Percentiles rank a stretch among this genome's conserved stretches.
Evolutionary conservation across 1,140 invertebrate genomes (phyloP).

Genomic region (Leptinotarsa texana): DNA sequence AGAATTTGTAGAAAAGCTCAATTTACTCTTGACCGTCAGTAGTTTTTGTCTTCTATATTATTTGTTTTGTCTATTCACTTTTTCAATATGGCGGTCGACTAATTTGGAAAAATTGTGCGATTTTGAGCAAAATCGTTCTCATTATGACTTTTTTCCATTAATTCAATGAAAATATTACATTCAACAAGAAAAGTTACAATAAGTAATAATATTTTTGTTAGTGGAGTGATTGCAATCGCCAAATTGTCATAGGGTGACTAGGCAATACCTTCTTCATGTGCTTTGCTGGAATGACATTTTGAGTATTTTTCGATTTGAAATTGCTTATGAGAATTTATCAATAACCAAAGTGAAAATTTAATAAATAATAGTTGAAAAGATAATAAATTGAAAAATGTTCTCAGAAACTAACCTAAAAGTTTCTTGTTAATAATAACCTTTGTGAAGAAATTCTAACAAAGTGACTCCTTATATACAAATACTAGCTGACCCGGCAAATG

Average conservation of each 20-base stretch:
- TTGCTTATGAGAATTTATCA: too few species aligned
- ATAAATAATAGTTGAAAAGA: too few species aligned
- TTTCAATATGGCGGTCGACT: conserved; percentile 48
- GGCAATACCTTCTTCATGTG: conserved; percentile 18
- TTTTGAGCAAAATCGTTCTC: conserved; percentile 23
- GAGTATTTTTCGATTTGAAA: too few species aligned
- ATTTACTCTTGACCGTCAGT: conserved; percentile 21
- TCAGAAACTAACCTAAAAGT: too few species aligned
- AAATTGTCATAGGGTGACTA: conserved; percentile 26
- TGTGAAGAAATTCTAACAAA: too few species aligned
- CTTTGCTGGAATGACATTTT: not conserved
- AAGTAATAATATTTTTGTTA: conserved; percentile 4
- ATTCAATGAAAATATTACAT: conserved; percentile 9
- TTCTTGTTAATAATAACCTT: too few species aligned
- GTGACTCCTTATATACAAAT: too few species aligned
- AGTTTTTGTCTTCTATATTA: conserved; percentile 20
- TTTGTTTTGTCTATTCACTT: conserved; percentile 45
- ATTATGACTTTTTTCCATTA: not conserved
- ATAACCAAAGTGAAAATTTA: too few species aligned
- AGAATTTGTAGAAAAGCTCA: not conserved
- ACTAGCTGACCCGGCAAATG: too few species aligned
- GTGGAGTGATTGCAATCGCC: not conserved
- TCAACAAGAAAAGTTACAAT: not conserved
- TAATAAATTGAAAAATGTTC: too few species aligned
- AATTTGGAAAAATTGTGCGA: conserved; percentile 40